phyloP scores from a whole-genome alignment of 2,797 vertebrate species.

The Eulemur coronatus region DNA sequence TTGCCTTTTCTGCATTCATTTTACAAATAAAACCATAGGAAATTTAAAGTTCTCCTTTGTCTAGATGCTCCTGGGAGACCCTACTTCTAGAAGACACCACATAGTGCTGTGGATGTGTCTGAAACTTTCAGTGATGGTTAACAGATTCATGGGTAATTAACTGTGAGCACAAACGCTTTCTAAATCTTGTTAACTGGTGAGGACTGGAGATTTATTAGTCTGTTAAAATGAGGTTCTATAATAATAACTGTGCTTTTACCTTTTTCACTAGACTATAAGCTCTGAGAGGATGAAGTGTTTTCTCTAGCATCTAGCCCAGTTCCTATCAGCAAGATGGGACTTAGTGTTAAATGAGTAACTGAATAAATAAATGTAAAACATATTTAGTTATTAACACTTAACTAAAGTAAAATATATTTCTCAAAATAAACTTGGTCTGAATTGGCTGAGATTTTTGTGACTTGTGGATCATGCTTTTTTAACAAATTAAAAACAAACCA shows the following conservation, averaged over 20 bases:
- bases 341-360: background rate
- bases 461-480: conserved; percentile 43
- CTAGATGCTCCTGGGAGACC: background rate
- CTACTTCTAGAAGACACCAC: background rate
- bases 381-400: background rate
- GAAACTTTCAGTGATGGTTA: background rate
- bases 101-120: background rate
- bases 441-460: conserved; percentile 31
- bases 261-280: background rate
- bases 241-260: background rate
- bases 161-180: background rate
- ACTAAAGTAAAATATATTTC: conserved; percentile 45
- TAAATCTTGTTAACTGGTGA: background rate
- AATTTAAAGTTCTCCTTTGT: background rate
- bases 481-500: conserved; percentile 64
- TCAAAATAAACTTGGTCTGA: conserved; percentile 54
- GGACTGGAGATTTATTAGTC: background rate
- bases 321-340: background rate
- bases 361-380: conserved; percentile 11
- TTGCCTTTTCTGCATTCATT: conserved; percentile 5
- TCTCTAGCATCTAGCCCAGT: background rate
- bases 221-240: background rate
- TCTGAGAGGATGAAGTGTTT: background rate
- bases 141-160: background rate
- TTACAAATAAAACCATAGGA: background rate